Evolutionary conservation across 2,113 vertebrate species (phyloP).

Genomic region (Xiphorhynchus elegans): DNA sequence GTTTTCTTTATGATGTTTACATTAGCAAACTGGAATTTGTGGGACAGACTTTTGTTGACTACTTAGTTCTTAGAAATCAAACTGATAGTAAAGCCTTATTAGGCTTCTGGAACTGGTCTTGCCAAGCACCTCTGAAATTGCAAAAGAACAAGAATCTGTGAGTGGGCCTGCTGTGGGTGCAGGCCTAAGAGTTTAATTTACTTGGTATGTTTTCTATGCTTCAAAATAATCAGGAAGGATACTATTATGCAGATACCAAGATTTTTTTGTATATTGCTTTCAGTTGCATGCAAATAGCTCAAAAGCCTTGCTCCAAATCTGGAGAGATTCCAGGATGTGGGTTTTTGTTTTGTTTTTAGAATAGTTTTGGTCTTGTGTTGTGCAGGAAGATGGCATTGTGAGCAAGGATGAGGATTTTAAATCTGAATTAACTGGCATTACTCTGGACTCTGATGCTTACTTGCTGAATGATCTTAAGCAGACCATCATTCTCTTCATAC

Average conservation of each 20-base stretch:
- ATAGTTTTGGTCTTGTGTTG: background rate
- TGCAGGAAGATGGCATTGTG: background rate
- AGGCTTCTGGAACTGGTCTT: background rate
- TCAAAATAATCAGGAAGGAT: constrained; percentile 17
- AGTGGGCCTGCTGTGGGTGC: constrained; percentile 16
- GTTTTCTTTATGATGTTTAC: constrained; percentile 4
- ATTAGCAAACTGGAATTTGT: constrained; percentile 24
- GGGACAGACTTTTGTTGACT: background rate
- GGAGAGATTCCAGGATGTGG: background rate
- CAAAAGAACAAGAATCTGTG: constrained; percentile 20
- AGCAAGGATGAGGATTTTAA: background rate
- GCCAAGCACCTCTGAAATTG: background rate
- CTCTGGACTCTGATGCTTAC: background rate
- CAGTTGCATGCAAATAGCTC: constrained; percentile 3
- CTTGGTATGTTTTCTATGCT: constrained; percentile 38
- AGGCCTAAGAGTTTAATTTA: background rate
- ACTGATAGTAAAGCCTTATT: background rate
- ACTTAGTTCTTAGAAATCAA: constrained; percentile 30
- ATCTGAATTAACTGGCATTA: background rate
- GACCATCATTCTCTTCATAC: background rate
- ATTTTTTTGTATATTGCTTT: constrained; percentile 37
- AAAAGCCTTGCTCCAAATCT: background rate
- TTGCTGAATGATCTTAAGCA: background rate
- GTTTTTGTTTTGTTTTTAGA: background rate
- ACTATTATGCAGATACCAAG: background rate